phyloP scores from a whole-genome alignment of 2,113 vertebrate species.

The Merops nubicus region DNA sequence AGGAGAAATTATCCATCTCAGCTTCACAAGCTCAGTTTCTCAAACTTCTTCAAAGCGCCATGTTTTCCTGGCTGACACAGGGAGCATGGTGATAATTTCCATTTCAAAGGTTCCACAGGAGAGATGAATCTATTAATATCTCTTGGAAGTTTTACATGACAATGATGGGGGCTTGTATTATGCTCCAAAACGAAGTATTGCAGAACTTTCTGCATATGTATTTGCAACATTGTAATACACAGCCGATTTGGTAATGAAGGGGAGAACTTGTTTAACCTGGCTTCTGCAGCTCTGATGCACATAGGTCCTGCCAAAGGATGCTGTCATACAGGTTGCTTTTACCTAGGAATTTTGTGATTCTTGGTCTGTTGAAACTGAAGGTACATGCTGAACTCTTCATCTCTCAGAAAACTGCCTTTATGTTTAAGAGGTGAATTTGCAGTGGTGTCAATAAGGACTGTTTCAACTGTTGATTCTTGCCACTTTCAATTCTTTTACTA shows the following conservation, averaged over 20 bases:
- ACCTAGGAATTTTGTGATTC: not conserved
- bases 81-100: not conserved
- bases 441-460: fast-evolving
- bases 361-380: not conserved
- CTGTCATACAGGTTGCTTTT: not conserved
- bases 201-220: not conserved
- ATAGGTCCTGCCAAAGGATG: fast-evolving
- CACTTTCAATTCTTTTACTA: not conserved
- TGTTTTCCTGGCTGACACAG: not conserved
- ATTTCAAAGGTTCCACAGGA: not conserved
- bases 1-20: not conserved
- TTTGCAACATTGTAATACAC: not conserved
- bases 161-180: not conserved
- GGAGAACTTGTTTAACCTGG: not conserved
- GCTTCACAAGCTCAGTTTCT: not conserved
- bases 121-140: not conserved
- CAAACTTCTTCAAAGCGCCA: not conserved
- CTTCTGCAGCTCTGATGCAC: not conserved
- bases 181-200: not conserved
- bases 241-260: not conserved
- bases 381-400: not conserved
- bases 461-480: not conserved
- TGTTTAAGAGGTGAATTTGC: not conserved
- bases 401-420: not conserved
- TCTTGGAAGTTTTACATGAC: not conserved